These are phyloP conservation scores for Bujurquina vittata DNA, from an alignment of 2,113 vertebrate species.

Conservation along the genomic window DNA sequence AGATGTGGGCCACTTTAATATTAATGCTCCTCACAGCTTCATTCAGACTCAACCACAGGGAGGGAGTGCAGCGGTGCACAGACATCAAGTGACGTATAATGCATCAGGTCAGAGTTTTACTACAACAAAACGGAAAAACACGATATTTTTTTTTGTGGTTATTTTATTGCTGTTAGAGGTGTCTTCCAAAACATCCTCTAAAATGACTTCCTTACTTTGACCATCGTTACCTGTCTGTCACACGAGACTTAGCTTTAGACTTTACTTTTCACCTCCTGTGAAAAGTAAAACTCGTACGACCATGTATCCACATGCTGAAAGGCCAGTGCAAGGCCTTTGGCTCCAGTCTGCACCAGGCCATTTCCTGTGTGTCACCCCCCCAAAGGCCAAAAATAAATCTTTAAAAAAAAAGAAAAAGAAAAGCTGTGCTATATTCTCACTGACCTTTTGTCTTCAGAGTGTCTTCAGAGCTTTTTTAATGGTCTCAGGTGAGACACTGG, in stretches of 20 bases:
- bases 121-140: not conserved
- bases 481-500: slow-evolving; percentile 47
- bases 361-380: not conserved
- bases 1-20: not conserved
- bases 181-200: not conserved
- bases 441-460: slow-evolving; percentile 13
- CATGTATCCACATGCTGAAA: not conserved
- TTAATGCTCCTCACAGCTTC: not conserved
- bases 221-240: not conserved
- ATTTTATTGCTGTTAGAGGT: not conserved
- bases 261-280: no score
- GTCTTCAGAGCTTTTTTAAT: slow-evolving; percentile 9
- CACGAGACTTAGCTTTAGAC: not conserved
- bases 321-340: not conserved
- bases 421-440: not conserved
- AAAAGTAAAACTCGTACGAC: no score
- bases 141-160: not conserved
- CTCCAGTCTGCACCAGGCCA: not conserved
- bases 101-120: not conserved
- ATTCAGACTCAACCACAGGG: not conserved
- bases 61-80: not conserved
- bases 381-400: fast-evolving
- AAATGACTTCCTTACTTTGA: not conserved
- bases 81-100: not conserved
- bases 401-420: no score